Evolutionary conservation across 2,888 invertebrate genomes (phyloP).

Genomic region (Andrena bucephala): DNA sequence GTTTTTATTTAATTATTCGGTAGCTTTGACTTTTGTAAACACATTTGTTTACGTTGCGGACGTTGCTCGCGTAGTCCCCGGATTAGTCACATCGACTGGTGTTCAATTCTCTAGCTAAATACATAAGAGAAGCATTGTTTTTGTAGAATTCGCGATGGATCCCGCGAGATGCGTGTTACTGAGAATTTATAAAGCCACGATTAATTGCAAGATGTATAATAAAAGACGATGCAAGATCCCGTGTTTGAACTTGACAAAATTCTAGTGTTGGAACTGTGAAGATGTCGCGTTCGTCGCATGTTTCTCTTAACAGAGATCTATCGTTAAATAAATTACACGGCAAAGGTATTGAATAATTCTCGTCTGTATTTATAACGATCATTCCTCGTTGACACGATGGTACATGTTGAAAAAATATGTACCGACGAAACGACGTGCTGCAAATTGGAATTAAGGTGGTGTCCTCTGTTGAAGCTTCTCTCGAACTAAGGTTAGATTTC

Average conservation of each 20-base stretch:
- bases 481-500: slow-evolving; percentile 76
- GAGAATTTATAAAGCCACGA: neutral
- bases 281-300: slow-evolving; percentile 68
- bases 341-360: slow-evolving; percentile 6
- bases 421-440: slow-evolving; percentile 41
- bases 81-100: neutral
- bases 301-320: slow-evolving; percentile 40
- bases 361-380: slow-evolving; percentile 17
- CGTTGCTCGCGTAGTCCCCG: neutral
- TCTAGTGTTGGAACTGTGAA: slow-evolving; percentile 29
- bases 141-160: neutral
- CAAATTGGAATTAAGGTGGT: slow-evolving; percentile 70
- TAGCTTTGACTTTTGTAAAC: too few relatives aligned
- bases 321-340: slow-evolving; percentile 41
- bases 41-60: too few relatives aligned
- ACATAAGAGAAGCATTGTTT: neutral
- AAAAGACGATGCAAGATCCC: slow-evolving; percentile 1
- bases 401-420: slow-evolving; percentile 51
- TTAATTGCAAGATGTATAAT: neutral
- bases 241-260: slow-evolving; percentile 40
- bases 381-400: slow-evolving; percentile 57
- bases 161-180: neutral
- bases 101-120: neutral
- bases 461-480: slow-evolving; percentile 79
- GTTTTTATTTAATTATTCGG: too few relatives aligned